Conservation (phyloP, 1,140 invertebrate genomes). For the Choristoneura fumiferana region DNA sequence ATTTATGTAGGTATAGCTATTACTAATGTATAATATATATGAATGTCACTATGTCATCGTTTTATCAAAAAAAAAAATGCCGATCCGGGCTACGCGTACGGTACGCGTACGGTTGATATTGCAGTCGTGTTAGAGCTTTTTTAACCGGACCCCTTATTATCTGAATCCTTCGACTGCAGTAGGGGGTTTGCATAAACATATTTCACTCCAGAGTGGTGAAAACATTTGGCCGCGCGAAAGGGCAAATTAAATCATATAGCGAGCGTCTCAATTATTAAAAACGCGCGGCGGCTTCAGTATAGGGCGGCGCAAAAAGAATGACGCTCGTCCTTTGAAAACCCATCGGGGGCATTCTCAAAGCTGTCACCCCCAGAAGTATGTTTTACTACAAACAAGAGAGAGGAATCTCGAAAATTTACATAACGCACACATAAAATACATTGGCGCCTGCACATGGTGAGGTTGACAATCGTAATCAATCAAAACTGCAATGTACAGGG, state of each 20-base stretch:
- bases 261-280: conserved; percentile 68
- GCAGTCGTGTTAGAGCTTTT: not conserved
- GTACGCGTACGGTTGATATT: not conserved
- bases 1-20: too few species aligned
- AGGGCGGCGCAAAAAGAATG: conserved; percentile 65
- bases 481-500: conserved; percentile 53
- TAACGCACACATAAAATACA: conserved; percentile 26
- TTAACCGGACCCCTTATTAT: conserved; percentile 18
- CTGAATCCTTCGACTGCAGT: conserved; percentile 39
- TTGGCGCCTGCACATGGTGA: conserved; percentile 28
- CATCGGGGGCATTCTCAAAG: conserved; percentile 63
- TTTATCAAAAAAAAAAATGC: too few species aligned
- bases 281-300: conserved; percentile 57
- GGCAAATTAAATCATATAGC: conserved; percentile 73
- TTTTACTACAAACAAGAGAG: conserved; percentile 41
- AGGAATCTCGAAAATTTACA: not conserved
- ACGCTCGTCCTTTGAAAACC: conserved; percentile 70
- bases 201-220: conserved; percentile 41
- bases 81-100: not conserved
- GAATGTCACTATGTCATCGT: too few species aligned
- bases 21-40: too few species aligned
- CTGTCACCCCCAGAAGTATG: conserved; percentile 69
- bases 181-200: conserved; percentile 29
- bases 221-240: conserved; percentile 50
- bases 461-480: conserved; percentile 31